These are phyloP conservation scores for Eupithecia abbreviata DNA, from an alignment of 2,888 invertebrate genomes.

Conservation along the genomic window DNA sequence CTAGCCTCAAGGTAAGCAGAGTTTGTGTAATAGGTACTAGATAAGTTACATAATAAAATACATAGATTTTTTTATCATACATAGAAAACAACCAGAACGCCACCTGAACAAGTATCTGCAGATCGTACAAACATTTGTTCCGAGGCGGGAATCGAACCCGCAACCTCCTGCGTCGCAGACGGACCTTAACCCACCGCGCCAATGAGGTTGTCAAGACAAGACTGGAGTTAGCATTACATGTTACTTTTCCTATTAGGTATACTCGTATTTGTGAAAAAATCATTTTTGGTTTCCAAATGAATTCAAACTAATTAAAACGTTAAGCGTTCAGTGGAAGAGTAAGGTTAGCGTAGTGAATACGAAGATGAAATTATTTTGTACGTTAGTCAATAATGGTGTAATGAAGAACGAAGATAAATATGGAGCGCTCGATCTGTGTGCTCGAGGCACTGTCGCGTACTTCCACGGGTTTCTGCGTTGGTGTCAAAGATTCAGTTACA, in stretches of 20 bases:
- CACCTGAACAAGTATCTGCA: too few species aligned
- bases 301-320: neutral
- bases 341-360: neutral
- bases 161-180: too few species aligned
- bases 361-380: neutral
- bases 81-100: too few species aligned
- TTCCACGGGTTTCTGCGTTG: neutral
- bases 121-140: too few species aligned
- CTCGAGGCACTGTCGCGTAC: neutral
- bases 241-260: neutral
- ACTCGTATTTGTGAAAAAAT: neutral
- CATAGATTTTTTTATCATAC: too few species aligned
- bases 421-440: neutral
- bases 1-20: too few species aligned
- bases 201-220: too few species aligned
- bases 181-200: too few species aligned
- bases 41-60: too few species aligned
- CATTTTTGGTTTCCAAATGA: neutral
- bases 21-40: too few species aligned
- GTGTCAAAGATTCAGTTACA: constrained; percentile 18
- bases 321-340: neutral
- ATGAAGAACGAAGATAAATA: neutral
- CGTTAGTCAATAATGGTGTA: neutral
- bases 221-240: neutral
- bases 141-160: too few species aligned